Evolutionary conservation across 1,140 invertebrate species (phyloP).

Genomic region (Holcopasites calliopsidis): DNA sequence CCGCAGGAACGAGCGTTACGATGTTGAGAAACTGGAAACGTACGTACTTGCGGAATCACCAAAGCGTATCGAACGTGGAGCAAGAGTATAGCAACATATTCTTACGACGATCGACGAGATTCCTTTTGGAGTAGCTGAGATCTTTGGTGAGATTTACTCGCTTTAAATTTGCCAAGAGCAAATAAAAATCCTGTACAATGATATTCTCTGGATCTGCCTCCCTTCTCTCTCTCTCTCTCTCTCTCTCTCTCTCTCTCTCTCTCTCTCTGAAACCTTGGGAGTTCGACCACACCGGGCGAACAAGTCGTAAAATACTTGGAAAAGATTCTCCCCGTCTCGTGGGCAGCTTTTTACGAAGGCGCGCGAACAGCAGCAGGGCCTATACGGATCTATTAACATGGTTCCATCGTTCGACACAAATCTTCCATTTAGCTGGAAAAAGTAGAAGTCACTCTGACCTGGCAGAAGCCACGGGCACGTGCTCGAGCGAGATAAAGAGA

Average conservation of each 20-base stretch:
- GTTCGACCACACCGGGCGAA: constrained; percentile 17
- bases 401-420: constrained; percentile 56
- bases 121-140: too few relatives aligned
- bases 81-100: background rate
- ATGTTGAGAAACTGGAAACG: background rate
- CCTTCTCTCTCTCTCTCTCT: too few relatives aligned
- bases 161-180: constrained; percentile 11
- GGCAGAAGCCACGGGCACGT: constrained; percentile 35
- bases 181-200: constrained; percentile 27
- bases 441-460: constrained; percentile 10
- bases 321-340: background rate
- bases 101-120: background rate
- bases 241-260: too few relatives aligned
- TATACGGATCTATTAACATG: constrained; percentile 52
- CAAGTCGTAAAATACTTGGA: constrained; percentile 49
- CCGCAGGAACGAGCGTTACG: background rate
- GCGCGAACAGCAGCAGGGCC: constrained; percentile 47
- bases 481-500: constrained; percentile 30
- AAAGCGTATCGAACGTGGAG: background rate
- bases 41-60: too few relatives aligned
- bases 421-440: constrained; percentile 51
- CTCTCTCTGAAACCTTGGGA: background rate
- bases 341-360: constrained; percentile 48
- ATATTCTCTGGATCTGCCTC: background rate
- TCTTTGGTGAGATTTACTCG: too few relatives aligned